Conservation (phyloP, 2,113 vertebrate genomes). For the Cygnus atratus region DNA sequence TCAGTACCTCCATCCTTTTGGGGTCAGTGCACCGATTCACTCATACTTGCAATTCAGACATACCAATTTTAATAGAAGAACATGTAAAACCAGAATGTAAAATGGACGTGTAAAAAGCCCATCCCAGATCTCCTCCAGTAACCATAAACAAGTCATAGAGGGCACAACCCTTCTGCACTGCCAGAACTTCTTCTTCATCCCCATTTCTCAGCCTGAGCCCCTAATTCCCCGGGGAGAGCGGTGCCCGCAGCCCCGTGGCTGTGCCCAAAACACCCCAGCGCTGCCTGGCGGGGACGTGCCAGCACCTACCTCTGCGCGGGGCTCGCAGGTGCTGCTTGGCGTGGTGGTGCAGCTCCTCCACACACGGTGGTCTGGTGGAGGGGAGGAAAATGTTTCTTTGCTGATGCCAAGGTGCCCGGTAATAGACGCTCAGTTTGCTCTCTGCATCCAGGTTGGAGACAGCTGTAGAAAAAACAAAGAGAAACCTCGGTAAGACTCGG, state of each 20-base stretch:
- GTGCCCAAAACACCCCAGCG: not conserved
- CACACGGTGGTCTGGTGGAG: constrained; percentile 86
- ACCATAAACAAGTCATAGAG: not conserved
- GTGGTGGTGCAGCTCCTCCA: constrained; percentile 89
- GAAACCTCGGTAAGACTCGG: not conserved
- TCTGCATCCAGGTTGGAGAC: constrained; percentile 94
- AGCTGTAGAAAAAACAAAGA: constrained; percentile 74
- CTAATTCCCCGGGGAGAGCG: not conserved
- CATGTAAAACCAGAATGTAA: not conserved
- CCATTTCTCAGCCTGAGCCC: not conserved
- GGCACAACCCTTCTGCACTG: not conserved
- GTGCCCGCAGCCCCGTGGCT: not conserved
- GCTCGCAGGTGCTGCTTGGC: constrained; percentile 87
- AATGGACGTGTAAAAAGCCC: not conserved
- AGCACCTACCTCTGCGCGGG: constrained; percentile 83
- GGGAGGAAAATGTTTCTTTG: constrained; percentile 91
- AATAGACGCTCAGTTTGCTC: constrained; percentile 91
- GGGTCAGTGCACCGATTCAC: not conserved
- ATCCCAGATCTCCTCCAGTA: not conserved
- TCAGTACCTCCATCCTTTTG: not conserved
- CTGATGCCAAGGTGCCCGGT: constrained; percentile 88
- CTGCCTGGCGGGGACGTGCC: rapidly evolving
- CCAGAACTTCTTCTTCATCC: not conserved
- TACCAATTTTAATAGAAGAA: not conserved
- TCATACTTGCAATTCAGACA: not conserved